Conservation (phyloP, 2,888 invertebrate genomes). For the Sarcophaga rosellei region DNA sequence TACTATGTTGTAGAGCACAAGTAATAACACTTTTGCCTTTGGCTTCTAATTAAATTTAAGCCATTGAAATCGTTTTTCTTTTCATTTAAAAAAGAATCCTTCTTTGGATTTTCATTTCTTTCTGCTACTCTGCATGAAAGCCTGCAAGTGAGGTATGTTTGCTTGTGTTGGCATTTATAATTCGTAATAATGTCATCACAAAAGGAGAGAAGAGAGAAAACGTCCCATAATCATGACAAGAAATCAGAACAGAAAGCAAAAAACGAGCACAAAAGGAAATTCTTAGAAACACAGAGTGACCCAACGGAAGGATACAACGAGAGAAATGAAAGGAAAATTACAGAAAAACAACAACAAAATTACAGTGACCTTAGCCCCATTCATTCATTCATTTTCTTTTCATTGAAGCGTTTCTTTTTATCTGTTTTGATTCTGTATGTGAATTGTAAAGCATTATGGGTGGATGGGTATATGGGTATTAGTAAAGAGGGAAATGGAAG, state of each 20-base stretch:
- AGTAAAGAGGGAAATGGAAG: too few species aligned
- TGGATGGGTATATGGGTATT: too few species aligned
- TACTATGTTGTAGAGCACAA: too few species aligned
- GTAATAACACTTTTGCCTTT: slow-evolving; percentile 36
- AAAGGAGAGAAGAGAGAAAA: background rate
- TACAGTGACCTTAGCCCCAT: slow-evolving; percentile 49
- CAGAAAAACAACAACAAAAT: background rate
- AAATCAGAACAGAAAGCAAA: background rate
- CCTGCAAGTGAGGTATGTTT: background rate
- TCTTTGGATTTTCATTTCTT: slow-evolving; percentile 35
- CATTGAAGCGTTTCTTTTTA: slow-evolving; percentile 19
- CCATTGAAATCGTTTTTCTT: slow-evolving; percentile 46
- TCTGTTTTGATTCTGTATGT: background rate
- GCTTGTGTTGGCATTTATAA: slow-evolving; percentile 4
- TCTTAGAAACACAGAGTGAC: background rate
- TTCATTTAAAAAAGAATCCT: slow-evolving; percentile 26
- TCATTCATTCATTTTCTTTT: slow-evolving; percentile 43
- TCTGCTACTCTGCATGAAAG: background rate
- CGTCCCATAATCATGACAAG: background rate
- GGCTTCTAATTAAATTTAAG: slow-evolving; percentile 63
- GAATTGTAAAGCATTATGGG: background rate
- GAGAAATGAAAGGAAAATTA: background rate
- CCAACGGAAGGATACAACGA: background rate
- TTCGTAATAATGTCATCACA: slow-evolving; percentile 59
- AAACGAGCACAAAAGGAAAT: background rate